phyloP scores from a whole-genome alignment of 1,140 invertebrate genomes.

The Cyclina sinensis region DNA sequence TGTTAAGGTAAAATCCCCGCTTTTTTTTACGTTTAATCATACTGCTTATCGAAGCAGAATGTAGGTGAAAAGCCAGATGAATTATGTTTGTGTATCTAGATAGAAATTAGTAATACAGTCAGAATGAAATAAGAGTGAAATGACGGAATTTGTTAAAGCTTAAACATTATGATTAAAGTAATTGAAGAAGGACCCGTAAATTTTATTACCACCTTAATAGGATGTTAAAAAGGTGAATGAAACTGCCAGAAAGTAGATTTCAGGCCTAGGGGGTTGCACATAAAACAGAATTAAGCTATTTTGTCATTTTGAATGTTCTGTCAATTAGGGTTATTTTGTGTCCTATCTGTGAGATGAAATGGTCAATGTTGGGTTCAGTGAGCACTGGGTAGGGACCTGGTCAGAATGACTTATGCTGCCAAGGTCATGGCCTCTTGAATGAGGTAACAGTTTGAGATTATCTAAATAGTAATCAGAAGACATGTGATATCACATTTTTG shows the following conservation, averaged over 20 bases:
- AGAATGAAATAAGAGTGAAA: background rate
- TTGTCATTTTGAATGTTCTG: constrained; percentile 39
- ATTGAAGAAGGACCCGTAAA: background rate
- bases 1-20: background rate
- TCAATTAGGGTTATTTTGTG: constrained; percentile 36
- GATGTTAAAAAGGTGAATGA: constrained; percentile 34
- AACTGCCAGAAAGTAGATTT: constrained; percentile 34
- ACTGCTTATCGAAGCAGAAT: background rate
- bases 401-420: constrained; percentile 8
- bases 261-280: background rate
- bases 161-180: constrained; percentile 11
- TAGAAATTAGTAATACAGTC: background rate
- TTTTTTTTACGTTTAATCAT: constrained; percentile 13
- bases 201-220: constrained; percentile 26
- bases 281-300: constrained; percentile 35
- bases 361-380: constrained; percentile 24
- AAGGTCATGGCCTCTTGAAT: constrained; percentile 29
- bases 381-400: constrained; percentile 1
- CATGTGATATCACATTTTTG: background rate
- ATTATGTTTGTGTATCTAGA: constrained; percentile 8
- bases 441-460: constrained; percentile 29
- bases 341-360: background rate
- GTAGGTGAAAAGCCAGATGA: background rate
- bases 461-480: background rate
- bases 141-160: background rate